Percentiles rank a stretch among this genome's conserved stretches.
Conservation (phyloP, 2,888 invertebrate species). For the Harpalus rufipes region DNA sequence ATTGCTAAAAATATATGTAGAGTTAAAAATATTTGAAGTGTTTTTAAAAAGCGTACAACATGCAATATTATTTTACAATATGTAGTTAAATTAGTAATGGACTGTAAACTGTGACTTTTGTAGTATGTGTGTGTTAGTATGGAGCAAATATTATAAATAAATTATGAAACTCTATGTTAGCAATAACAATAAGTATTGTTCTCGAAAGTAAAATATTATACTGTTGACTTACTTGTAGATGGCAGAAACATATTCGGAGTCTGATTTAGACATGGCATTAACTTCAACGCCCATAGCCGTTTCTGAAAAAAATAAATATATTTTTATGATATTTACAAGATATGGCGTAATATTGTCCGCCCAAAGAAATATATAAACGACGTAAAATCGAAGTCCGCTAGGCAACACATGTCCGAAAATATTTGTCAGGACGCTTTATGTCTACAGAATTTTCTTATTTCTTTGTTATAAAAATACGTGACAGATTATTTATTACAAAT, state of each 20-base stretch:
- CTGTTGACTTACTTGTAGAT: constrained; percentile 73
- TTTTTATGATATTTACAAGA: constrained; percentile 51
- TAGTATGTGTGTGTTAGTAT: not conserved
- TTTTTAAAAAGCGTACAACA: too few relatives aligned
- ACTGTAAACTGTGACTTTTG: not conserved
- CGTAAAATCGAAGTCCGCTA: constrained; percentile 42
- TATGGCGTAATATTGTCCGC: constrained; percentile 39
- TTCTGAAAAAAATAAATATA: constrained; percentile 75
- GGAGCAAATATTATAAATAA: not conserved
- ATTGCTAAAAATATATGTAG: too few relatives aligned
- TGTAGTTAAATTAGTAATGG: not conserved
- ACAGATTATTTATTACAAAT: constrained; percentile 40
- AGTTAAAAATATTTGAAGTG: too few relatives aligned
- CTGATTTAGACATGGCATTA: constrained; percentile 74
- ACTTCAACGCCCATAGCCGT: constrained; percentile 81
- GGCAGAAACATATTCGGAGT: constrained; percentile 77
- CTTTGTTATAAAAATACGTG: constrained; percentile 40
- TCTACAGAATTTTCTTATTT: constrained; percentile 29
- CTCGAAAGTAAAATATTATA: not conserved
- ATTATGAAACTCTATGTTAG: not conserved
- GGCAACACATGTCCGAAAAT: constrained; percentile 44
- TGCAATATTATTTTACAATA: not conserved
- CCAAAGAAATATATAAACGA: constrained; percentile 46
- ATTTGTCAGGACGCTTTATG: constrained; percentile 37
- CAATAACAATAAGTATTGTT: not conserved